These are phyloP conservation scores for Lypha dubia DNA, from an alignment of 2,888 invertebrate genomes.

Conservation along the genomic window DNA sequence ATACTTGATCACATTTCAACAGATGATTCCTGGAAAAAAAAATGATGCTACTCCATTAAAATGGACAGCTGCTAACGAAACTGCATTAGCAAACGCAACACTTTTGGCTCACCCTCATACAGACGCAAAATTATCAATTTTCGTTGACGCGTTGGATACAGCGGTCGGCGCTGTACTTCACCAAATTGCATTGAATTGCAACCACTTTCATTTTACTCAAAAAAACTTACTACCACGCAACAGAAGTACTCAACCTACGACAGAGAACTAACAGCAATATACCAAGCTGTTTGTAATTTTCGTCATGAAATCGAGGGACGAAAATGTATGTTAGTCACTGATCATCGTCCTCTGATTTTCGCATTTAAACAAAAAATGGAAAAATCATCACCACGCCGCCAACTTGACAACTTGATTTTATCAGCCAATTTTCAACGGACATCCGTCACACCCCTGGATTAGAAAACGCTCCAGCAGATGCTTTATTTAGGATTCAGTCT, in stretches of 20 bases:
- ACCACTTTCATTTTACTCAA: background rate
- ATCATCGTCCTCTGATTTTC: background rate
- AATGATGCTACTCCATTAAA: conserved; percentile 53
- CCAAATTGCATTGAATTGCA: background rate
- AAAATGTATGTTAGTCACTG: background rate
- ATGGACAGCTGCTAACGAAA: conserved; percentile 45
- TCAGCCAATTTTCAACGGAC: too few species aligned
- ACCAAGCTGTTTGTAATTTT: conserved; percentile 24
- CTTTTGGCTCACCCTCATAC: background rate
- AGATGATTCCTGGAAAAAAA: too few species aligned
- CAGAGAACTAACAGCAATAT: too few species aligned
- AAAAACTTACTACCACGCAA: too few species aligned
- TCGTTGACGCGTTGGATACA: conserved; percentile 61
- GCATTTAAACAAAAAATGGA: too few species aligned
- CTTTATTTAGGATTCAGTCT: too few species aligned
- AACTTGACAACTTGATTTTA: too few species aligned
- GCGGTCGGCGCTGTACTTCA: conserved; percentile 7
- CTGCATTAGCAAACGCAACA: background rate
- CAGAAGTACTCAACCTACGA: too few species aligned
- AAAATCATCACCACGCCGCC: too few species aligned
- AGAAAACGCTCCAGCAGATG: too few species aligned
- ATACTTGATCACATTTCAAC: too few species aligned
- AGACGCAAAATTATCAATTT: conserved; percentile 35
- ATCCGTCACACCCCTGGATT: background rate
- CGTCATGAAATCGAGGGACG: conserved; percentile 12